These are phyloP conservation scores for Flexamia atlantica DNA, from an alignment of 2,888 invertebrate species.

Conservation along the genomic window DNA sequence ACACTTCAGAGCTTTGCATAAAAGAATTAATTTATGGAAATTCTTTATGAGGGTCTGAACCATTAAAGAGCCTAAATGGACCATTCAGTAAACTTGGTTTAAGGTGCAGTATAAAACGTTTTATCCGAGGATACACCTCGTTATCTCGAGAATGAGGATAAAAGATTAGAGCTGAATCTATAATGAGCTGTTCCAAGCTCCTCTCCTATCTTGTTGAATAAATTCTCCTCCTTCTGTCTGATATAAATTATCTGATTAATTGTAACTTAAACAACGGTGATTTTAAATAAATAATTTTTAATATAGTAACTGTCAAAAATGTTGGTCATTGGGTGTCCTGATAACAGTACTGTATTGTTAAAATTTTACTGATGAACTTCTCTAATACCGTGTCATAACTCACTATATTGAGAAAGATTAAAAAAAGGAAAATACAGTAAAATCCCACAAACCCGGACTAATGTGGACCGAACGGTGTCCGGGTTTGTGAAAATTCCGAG, in stretches of 20 bases:
- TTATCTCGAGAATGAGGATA: slow-evolving; percentile 16
- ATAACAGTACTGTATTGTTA: no score
- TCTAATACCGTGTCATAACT: no score
- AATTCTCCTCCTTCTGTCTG: neutral
- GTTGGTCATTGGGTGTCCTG: no score
- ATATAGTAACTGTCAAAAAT: no score
- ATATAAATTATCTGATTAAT: neutral
- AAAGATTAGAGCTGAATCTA: slow-evolving; percentile 28
- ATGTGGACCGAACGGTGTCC: no score
- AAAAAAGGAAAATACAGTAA: no score
- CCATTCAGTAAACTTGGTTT: neutral
- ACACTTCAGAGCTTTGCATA: neutral
- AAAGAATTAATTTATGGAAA: neutral
- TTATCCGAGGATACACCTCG: slow-evolving; percentile 5
- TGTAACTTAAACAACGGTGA: no score
- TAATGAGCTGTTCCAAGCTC: neutral
- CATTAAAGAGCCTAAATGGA: slow-evolving; percentile 11
- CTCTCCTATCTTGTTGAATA: neutral
- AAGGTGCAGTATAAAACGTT: slow-evolving; percentile 19
- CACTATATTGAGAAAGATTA: no score
- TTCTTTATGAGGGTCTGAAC: neutral
- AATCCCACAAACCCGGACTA: no score
- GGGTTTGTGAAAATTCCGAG: no score
- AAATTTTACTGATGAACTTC: no score
- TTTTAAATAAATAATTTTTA: no score